phyloP scores from a whole-genome alignment of 1,140 invertebrate genomes.

The Euura saliciscinereae region DNA sequence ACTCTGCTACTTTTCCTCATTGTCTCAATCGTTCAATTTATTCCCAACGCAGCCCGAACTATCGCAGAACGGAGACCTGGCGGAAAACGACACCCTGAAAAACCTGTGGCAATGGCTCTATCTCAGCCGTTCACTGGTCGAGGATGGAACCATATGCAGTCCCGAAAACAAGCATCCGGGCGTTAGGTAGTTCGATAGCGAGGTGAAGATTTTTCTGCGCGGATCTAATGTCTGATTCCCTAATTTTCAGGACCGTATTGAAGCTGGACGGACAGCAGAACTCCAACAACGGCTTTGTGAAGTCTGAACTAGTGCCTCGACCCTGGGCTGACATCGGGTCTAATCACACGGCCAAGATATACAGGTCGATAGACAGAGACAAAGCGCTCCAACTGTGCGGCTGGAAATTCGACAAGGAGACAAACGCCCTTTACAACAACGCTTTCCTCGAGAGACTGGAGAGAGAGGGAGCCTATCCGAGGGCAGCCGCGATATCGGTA shows the following conservation, averaged over 20 bases:
- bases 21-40: constrained; percentile 20
- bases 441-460: constrained; percentile 67
- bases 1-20: constrained; percentile 8
- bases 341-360: constrained; percentile 54
- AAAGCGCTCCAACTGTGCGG: constrained; percentile 85
- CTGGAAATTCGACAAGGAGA: constrained; percentile 79
- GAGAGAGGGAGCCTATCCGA: constrained; percentile 70
- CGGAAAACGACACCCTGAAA: constrained; percentile 68
- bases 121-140: constrained; percentile 72
- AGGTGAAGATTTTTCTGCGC: constrained; percentile 11
- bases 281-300: constrained; percentile 42
- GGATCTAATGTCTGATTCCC: constrained; percentile 12
- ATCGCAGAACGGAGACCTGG: constrained; percentile 68
- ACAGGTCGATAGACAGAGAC: constrained; percentile 74
- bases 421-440: constrained; percentile 51
- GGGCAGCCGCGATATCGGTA: constrained; percentile 88
- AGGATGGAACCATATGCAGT: constrained; percentile 67
- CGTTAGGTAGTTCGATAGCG: constrained; percentile 54
- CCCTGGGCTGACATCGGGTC: constrained; percentile 56
- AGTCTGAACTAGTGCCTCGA: constrained; percentile 50
- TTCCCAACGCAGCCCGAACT: constrained; percentile 44
- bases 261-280: constrained; percentile 52
- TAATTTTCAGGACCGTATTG: constrained; percentile 47
- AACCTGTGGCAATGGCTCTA: constrained; percentile 79
- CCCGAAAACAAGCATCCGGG: constrained; percentile 72